Evolutionary conservation across 2,888 invertebrate genomes (phyloP), one percentile per base, ranked within the genome.

Genomic region (Suillia variegata): DNA sequence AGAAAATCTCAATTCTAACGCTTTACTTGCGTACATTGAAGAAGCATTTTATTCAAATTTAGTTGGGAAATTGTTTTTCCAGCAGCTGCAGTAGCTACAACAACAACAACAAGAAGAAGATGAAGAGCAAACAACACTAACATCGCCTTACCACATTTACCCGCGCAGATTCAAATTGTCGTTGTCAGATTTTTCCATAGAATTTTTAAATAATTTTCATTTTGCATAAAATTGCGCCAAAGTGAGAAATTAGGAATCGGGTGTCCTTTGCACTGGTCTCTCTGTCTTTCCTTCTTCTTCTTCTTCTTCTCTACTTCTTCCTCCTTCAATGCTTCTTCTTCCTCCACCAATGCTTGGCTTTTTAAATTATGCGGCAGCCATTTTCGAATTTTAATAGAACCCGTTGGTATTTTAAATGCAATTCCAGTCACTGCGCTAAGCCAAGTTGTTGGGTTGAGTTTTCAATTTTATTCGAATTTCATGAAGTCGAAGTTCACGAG

Each of bases 11-110:
- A 21, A 31, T 57, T 54, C 17, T 13, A 45, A 17, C 54, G 33
- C 15, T 18, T 8, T n/a, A 24, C 10, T 31, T n/a, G 33, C 13
- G 24, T 15, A 21, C 54, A 51, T n/a, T 34, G 21, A 34, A n/a
- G n/a, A n/a, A n/a, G n/a, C n/a, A 57, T 45, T 57, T 54, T 61
- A 61, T 56, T 53, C 49, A 54, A 62, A 62, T 62, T 62, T 56
- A 59, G 59, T 59, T 62, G 49, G 59, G 55, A 62, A 62, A 62
- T 59, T 62, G 54, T 56, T 62, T 62, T 62, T 56, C n/a, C 54
- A 54, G 54, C 62, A 58, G 61, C 54, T 51, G 52, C 49, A 34
- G 48, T 42, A 34, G 38, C 42, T 26, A 26, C 38, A 38, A 61
- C 34, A 49, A 20, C 47, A 58, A 55, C 34, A 31, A 54, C 45